Evolutionary conservation across 2,113 vertebrate genomes (phyloP), one percentile per base, ranked within the genome.

Genomic region (Hippoglossus stenolepis): DNA sequence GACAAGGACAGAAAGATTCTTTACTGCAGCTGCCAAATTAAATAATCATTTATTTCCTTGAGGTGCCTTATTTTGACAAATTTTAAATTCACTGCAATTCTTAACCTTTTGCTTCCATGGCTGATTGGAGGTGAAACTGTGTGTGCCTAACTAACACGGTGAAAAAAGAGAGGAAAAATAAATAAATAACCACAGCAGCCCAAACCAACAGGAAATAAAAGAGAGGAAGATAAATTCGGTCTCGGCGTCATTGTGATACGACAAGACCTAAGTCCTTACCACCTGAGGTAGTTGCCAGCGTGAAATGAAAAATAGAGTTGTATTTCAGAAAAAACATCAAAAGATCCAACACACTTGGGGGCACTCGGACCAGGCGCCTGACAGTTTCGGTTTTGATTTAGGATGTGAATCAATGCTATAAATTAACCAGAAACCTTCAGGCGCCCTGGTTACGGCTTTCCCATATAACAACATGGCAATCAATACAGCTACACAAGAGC

Each of bases 221-320:
- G 54, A 83, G 31, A 70, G 58, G 71, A 40, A 84, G 58, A 77
- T 57, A 87, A 18, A 77, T 83, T 74, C 67, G 35, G 40, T 66
- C 75, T 83, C 40, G 13, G 79, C 76, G 88, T 86, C 87, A 61
- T 82, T 80, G 76, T 26, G 81, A 86, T 82, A 90, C 61, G 71
- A 93, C 80, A 91, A 92, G 75, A 90, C 90, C 93, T 93, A 92
- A 92, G 87, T 93, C 73, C 95, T 95, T 95, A 95, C 94, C 95
- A 95, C 95, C 95, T 95, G 90, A 86, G 71, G 93, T 87, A 84
- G 93, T 87, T 92, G 92, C 93, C 94, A 95, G 95, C 95, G 85
- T 95, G 95, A 87, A 95, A 95, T 89, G 90, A 93, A 88, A 95
- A 93, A 94, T 89, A 95, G 89, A 93, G 87, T 89, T 89, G 87